A percentile compares a stretch with the other conserved stretches of the same genome.
These are phyloP conservation scores for Malaclemys terrapin DNA, from an alignment of 2,113 vertebrate species.

Conservation along the genomic window DNA sequence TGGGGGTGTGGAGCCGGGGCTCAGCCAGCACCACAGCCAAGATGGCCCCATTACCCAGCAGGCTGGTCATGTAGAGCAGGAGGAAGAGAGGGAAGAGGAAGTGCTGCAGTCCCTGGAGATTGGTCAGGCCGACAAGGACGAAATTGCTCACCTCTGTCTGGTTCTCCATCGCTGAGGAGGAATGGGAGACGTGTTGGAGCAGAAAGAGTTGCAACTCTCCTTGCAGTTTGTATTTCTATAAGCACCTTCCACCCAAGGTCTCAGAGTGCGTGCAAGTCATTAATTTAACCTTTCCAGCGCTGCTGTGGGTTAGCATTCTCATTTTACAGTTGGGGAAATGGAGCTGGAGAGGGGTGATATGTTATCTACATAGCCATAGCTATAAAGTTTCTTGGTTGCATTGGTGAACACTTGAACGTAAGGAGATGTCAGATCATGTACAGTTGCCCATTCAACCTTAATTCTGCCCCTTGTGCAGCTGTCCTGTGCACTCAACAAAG, in stretches of 20 bases:
- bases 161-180: slow-evolving; percentile 18
- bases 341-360: no score
- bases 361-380: no score
- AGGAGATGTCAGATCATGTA: no score
- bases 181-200: background rate
- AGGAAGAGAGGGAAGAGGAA: slow-evolving; percentile 17
- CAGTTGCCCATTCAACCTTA: no score
- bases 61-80: slow-evolving; percentile 8
- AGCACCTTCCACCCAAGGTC: background rate
- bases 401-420: no score
- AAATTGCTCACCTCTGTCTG: background rate
- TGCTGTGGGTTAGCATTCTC: no score
- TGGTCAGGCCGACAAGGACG: slow-evolving; percentile 12
- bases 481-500: no score
- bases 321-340: no score
- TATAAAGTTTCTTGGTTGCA: no score
- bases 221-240: background rate
- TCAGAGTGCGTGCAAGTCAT: background rate
- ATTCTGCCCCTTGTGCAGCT: no score
- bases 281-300: background rate
- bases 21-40: slow-evolving; percentile 33
- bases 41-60: slow-evolving; percentile 52
- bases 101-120: background rate
- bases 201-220: background rate
- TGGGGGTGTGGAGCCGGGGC: slow-evolving; percentile 46